These are phyloP conservation scores for Brachypodius melanocephalos DNA, from an alignment of 2,113 vertebrate genomes.

Conservation along the genomic window DNA sequence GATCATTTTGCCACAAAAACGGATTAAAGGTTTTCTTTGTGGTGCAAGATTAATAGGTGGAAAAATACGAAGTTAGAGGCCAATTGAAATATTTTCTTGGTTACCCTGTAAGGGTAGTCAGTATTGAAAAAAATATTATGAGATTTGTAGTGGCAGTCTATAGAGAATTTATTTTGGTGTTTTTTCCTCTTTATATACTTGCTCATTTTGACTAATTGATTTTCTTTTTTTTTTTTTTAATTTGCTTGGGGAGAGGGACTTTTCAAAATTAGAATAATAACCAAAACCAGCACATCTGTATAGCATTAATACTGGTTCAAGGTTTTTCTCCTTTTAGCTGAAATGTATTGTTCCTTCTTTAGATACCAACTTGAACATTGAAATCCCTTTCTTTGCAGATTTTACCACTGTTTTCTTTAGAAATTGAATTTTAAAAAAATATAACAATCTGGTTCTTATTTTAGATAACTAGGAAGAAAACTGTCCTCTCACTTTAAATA, in stretches of 20 bases:
- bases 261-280: neutral
- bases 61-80: neutral
- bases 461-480: neutral
- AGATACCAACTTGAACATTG: neutral
- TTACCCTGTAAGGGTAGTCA: neutral
- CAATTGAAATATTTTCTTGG: neutral
- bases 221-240: neutral
- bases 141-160: neutral
- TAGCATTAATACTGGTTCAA: neutral
- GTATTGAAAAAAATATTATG: neutral
- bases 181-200: neutral
- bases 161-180: neutral
- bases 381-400: neutral
- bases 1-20: neutral
- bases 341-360: neutral
- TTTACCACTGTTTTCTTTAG: neutral
- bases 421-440: neutral
- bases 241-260: neutral
- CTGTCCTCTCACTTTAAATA: neutral
- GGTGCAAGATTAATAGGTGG: neutral
- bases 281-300: neutral
- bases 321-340: neutral
- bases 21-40: neutral
- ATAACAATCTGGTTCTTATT: neutral
- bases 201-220: neutral